Percentiles rank a stretch among this genome's conserved stretches.
Conservation (phyloP, 2,797 vertebrate species). For the Onychomys arenicola region DNA sequence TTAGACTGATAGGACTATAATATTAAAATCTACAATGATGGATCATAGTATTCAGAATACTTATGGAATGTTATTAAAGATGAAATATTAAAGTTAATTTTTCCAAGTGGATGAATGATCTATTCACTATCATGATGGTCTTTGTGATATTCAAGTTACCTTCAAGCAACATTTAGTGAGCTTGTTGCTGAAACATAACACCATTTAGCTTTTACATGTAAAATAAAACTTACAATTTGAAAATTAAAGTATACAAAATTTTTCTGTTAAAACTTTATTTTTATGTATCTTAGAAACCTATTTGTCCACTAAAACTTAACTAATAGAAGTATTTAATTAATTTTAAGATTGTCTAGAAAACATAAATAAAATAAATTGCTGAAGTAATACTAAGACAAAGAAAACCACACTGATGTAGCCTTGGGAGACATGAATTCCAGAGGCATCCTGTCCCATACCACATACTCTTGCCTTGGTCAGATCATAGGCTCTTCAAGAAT, state of each 20-base stretch:
- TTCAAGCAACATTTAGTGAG: not conserved
- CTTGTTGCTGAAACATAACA: not conserved
- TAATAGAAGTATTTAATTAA: not conserved
- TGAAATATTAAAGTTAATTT: not conserved
- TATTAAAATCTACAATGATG: not conserved
- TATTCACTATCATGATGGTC: not conserved
- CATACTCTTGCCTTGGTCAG: not conserved
- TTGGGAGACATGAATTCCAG: not conserved
- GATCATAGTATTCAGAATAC: not conserved
- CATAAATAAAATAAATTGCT: not conserved
- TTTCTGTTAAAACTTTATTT: not conserved
- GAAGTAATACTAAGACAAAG: not conserved
- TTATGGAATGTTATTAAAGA: not conserved
- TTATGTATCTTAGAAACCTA: not conserved
- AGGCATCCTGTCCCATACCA: not conserved
- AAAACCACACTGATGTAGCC: not conserved
- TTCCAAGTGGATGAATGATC: not conserved
- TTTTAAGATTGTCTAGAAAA: not conserved
- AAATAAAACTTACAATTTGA: conserved; percentile 21
- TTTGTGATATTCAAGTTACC: not conserved
- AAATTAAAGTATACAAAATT: not conserved
- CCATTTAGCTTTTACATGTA: not conserved
- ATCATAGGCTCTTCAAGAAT: not conserved
- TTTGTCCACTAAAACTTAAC: not conserved
- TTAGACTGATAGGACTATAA: not conserved